Conservation (phyloP, 2,888 invertebrate species). For the Acanthococcus lagerstroemiae region DNA sequence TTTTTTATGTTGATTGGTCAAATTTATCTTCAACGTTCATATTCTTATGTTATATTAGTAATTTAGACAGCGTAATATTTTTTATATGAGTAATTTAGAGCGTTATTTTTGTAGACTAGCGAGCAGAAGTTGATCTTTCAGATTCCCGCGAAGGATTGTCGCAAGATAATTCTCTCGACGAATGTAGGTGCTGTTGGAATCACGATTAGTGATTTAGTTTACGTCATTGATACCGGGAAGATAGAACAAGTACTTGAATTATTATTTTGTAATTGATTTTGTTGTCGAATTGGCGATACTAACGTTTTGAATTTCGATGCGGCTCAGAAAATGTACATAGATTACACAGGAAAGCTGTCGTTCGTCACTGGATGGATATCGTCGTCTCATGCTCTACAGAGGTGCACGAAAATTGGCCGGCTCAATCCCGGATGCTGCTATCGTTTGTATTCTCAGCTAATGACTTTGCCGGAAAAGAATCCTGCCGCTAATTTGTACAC, state of each 20-base stretch:
- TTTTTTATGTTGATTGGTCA: neutral
- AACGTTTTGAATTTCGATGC: no score
- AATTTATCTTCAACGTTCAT: no score
- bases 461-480: slow-evolving; percentile 9
- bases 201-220: slow-evolving; percentile 88
- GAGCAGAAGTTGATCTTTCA: slow-evolving; percentile 76
- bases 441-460: slow-evolving; percentile 47
- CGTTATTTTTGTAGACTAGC: slow-evolving; percentile 1
- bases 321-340: slow-evolving; percentile 67
- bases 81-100: neutral
- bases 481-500: slow-evolving; percentile 16
- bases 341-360: slow-evolving; percentile 63
- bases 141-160: slow-evolving; percentile 50
- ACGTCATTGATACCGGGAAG: slow-evolving; percentile 83
- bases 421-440: slow-evolving; percentile 73
- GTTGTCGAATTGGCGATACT: no score
- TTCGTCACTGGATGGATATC: slow-evolving; percentile 77
- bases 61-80: no score
- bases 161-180: slow-evolving; percentile 87
- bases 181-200: slow-evolving; percentile 94
- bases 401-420: slow-evolving; percentile 80
- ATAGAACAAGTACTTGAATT: slow-evolving; percentile 75
- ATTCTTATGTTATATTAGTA: neutral
- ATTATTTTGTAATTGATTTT: no score
- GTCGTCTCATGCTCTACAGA: slow-evolving; percentile 72